phyloP scores from a whole-genome alignment of 2,888 invertebrate species.

The Neoascia interrupta region DNA sequence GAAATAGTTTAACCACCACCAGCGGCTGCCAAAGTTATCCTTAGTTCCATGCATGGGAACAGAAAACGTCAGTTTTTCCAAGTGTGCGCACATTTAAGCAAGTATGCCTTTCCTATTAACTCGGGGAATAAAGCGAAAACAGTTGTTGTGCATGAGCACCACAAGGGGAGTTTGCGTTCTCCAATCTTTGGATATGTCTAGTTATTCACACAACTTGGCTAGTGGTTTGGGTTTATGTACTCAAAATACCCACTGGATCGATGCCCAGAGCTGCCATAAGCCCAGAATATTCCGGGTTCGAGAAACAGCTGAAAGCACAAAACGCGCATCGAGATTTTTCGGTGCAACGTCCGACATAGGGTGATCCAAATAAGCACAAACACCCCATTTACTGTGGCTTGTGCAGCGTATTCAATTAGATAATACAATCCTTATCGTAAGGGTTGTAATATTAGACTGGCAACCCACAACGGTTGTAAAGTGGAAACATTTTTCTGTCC shows the following conservation, averaged over 20 bases:
- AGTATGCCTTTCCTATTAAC: conserved; percentile 62
- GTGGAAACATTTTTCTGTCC: conserved; percentile 48
- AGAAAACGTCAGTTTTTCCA: conserved; percentile 13
- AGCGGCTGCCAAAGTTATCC: no score
- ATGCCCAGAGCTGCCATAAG: conserved; percentile 26
- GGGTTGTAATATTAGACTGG: conserved; percentile 57
- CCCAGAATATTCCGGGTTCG: no score
- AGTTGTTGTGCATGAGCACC: conserved; percentile 39
- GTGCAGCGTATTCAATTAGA: conserved; percentile 40
- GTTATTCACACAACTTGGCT: no score
- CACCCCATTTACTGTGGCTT: conserved; percentile 19
- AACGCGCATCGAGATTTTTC: no score
- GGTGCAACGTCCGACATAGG: no score
- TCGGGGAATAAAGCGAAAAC: no score
- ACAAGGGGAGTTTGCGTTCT: no score
- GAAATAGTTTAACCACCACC: no score
- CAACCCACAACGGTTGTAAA: conserved; percentile 47
- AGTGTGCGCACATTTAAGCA: conserved; percentile 43
- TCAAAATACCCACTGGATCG: conserved; percentile 8
- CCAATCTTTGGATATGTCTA: no score
- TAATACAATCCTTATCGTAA: conserved; percentile 48
- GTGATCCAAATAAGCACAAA: no score
- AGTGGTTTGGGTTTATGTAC: no score
- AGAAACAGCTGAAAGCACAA: no score
- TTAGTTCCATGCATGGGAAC: conserved; percentile 34